These are phyloP conservation scores for Neofelis nebulosa DNA, from an alignment of 2,113 vertebrate species.

Conservation along the genomic window DNA sequence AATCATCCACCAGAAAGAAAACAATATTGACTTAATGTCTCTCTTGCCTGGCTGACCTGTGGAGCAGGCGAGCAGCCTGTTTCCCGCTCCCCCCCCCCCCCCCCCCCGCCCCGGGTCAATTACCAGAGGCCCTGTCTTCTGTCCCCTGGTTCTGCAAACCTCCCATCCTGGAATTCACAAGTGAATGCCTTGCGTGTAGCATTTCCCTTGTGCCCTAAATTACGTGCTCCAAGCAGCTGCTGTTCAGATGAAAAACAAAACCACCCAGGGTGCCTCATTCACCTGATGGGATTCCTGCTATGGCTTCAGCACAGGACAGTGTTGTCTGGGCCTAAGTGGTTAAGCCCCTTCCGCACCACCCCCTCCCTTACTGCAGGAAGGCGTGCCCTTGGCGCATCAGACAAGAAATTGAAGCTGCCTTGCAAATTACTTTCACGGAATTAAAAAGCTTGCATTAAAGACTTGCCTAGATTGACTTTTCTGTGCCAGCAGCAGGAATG, in stretches of 20 bases:
- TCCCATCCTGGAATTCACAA: not conserved
- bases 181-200: not conserved
- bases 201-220: not conserved
- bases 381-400: not conserved
- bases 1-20: not conserved
- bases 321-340: not conserved
- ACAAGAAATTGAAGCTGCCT: not conserved
- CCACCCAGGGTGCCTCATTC: rapidly evolving
- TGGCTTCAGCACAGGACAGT: rapidly evolving
- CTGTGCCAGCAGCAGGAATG: not conserved
- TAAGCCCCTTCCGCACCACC: not conserved
- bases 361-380: not conserved
- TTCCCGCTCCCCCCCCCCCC: not conserved
- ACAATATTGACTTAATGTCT: not conserved
- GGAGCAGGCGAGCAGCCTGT: not conserved
- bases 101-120: not conserved
- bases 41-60: not conserved
- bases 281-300: not conserved
- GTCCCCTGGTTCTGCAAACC: not conserved
- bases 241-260: not conserved
- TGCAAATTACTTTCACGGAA: not conserved
- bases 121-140: not conserved
- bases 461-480: not conserved
- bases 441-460: not conserved
- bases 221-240: not conserved